phyloP scores from a whole-genome alignment of 2,113 vertebrate genomes.

The Crotalus tigris region DNA sequence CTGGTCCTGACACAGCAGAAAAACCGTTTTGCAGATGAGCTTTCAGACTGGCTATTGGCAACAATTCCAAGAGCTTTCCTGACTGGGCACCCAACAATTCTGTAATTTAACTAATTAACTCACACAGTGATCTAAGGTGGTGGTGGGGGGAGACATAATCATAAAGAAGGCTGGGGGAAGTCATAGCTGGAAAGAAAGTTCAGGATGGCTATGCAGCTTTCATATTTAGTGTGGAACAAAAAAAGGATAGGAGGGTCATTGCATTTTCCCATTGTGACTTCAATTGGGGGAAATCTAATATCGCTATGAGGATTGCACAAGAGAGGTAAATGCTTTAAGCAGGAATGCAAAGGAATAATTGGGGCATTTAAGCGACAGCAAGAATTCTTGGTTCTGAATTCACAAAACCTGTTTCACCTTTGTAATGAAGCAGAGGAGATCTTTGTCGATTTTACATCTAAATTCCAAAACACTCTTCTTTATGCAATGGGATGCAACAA shows the following conservation, averaged over 20 bases:
- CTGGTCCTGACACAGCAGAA: constrained; percentile 19
- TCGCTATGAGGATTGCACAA: background rate
- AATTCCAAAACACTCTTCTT: background rate
- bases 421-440: background rate
- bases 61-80: background rate
- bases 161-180: background rate
- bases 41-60: constrained; percentile 21
- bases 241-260: background rate
- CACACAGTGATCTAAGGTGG: background rate
- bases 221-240: background rate
- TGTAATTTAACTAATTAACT: constrained; percentile 28
- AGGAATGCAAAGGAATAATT: background rate
- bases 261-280: background rate
- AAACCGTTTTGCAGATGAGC: constrained; percentile 10
- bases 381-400: background rate
- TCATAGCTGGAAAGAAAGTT: background rate
- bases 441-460: background rate
- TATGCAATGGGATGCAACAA: background rate
- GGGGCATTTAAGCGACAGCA: background rate
- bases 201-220: background rate
- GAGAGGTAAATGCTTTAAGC: background rate
- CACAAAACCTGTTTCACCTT: background rate
- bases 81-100: constrained; percentile 22
- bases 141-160: background rate
- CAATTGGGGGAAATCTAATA: background rate